Conservation (phyloP, 35 echinoderm and acorn worm genomes). For the Strongylocentrotus purpuratus region DNA sequence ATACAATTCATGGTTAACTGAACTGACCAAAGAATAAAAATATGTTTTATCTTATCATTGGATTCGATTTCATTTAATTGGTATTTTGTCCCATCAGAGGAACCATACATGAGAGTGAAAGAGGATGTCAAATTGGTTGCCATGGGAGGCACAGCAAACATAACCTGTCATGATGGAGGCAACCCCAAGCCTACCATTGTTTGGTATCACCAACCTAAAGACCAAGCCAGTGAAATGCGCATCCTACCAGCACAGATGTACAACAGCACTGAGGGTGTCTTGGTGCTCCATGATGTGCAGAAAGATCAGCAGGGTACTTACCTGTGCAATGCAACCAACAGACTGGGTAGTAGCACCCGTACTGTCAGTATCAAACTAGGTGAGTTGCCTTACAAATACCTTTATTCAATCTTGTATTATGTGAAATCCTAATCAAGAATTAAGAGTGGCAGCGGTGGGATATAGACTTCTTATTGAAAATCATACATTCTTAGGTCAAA, state of each 20-base stretch:
- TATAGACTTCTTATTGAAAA: not conserved
- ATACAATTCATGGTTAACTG: too few relatives aligned
- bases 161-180: slow-evolving; percentile 56
- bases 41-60: not conserved
- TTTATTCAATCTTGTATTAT: not conserved
- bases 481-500: not conserved
- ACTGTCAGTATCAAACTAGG: slow-evolving; percentile 66
- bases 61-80: not conserved
- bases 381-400: slow-evolving; percentile 19
- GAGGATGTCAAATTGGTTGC: not conserved
- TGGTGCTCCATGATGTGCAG: slow-evolving; percentile 51
- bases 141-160: slow-evolving; percentile 56
- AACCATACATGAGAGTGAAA: slow-evolving; percentile 42
- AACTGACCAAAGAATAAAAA: not conserved
- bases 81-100: not conserved
- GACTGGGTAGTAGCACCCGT: slow-evolving; percentile 22
- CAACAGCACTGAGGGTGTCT: slow-evolving; percentile 44
- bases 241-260: slow-evolving; percentile 42
- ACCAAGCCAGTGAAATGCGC: not conserved
- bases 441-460: not conserved
- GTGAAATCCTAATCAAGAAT: too few relatives aligned
- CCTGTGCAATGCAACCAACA: slow-evolving; percentile 69
- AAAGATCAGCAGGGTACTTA: slow-evolving; percentile 55
- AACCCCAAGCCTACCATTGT: slow-evolving; percentile 64
- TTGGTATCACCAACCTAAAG: slow-evolving; percentile 64